These are phyloP conservation scores for Mastomys natalensis DNA, from an alignment of 2,113 vertebrate genomes.

Conservation along the genomic window DNA sequence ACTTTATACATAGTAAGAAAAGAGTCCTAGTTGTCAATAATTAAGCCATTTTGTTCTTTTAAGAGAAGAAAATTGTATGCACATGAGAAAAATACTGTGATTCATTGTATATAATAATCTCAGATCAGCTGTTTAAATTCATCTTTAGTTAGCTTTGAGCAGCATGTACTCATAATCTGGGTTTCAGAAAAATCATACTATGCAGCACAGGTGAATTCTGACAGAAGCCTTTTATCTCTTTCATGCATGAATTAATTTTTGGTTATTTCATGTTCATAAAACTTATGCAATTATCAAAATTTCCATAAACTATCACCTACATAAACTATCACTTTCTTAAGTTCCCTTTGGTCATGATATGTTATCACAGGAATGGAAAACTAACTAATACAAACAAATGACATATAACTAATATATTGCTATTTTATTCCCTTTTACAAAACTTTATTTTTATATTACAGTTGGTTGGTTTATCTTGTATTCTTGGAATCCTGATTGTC, in stretches of 20 bases:
- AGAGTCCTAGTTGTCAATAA: not conserved
- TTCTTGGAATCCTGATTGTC: not conserved
- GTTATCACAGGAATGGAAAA: not conserved
- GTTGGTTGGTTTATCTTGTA: not conserved
- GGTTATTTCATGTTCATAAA: not conserved
- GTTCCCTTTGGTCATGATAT: not conserved
- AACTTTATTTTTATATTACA: slow-evolving; percentile 17
- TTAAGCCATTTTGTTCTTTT: not conserved
- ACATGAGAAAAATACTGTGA: not conserved
- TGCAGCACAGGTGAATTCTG: not conserved
- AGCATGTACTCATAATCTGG: too few relatives aligned
- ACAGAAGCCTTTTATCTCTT: not conserved
- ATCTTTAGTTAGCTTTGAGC: not conserved
- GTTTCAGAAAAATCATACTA: not conserved
- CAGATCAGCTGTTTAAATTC: not conserved
- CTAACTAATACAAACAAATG: not conserved
- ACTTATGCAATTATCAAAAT: not conserved
- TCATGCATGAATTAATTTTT: not conserved
- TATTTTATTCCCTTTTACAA: not conserved
- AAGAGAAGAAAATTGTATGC: not conserved
- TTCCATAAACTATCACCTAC: not conserved
- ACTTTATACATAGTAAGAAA: not conserved
- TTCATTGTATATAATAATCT: not conserved
- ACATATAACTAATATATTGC: not conserved
- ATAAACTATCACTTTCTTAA: not conserved